These are phyloP conservation scores for Tenebrosternarchus preto DNA, from an alignment of 2,113 vertebrate genomes.

Conservation along the genomic window DNA sequence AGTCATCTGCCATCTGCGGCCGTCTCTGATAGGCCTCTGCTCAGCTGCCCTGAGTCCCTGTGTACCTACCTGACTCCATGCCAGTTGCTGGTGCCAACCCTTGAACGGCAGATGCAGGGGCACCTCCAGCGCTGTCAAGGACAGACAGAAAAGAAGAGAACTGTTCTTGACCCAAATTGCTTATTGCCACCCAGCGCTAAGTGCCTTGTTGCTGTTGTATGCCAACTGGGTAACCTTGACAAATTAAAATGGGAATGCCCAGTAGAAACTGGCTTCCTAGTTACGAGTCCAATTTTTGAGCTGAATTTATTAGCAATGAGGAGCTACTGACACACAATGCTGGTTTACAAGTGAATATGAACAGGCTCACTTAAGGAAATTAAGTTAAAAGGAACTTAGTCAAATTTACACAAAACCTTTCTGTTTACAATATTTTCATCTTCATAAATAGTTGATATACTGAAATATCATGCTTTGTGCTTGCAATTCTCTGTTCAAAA, in stretches of 20 bases:
- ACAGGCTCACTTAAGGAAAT: neutral
- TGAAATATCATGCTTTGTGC: too few species aligned
- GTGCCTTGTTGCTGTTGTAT: slow-evolving; percentile 17
- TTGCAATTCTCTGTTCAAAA: too few species aligned
- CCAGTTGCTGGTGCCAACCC: slow-evolving; percentile 29
- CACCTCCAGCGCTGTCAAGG: slow-evolving; percentile 30
- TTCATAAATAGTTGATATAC: too few species aligned
- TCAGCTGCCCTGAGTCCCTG: slow-evolving; percentile 1
- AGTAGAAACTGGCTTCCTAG: neutral
- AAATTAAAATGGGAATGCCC: slow-evolving; percentile 31
- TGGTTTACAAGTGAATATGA: neutral
- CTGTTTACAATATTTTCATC: too few species aligned
- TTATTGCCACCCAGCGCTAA: neutral
- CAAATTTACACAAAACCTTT: too few species aligned
- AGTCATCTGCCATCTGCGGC: slow-evolving; percentile 58
- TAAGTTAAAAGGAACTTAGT: too few species aligned
- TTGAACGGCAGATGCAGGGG: slow-evolving; percentile 25
- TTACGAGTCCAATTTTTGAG: neutral
- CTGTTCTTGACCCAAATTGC: slow-evolving; percentile 45
- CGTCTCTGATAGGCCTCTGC: slow-evolving; percentile 26
- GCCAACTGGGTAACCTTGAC: slow-evolving; percentile 40
- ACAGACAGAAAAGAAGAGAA: slow-evolving; percentile 9
- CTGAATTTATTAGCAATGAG: neutral
- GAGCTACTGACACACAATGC: neutral
- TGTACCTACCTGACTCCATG: slow-evolving; percentile 38